Conservation (phyloP, 2,888 invertebrate species). For the Drosophila anomalata region DNA sequence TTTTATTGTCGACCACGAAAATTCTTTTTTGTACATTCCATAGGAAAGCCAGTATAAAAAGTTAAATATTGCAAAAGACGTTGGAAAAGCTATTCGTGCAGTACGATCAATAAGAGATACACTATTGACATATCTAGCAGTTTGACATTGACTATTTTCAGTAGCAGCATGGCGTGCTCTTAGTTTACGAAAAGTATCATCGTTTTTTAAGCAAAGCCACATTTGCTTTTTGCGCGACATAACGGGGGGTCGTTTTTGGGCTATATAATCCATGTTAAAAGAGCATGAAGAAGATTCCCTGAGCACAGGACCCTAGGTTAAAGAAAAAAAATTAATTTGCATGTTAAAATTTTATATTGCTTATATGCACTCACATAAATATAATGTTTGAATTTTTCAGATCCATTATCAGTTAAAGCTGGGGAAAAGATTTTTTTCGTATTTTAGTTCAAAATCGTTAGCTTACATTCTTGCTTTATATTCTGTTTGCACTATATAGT, state of each 20-base stretch:
- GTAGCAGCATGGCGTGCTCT: slow-evolving; percentile 89
- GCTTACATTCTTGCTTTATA: neutral
- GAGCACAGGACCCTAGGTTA: neutral
- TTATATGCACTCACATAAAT: neutral
- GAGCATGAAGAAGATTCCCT: slow-evolving; percentile 81
- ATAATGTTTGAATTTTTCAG: neutral
- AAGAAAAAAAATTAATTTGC: neutral
- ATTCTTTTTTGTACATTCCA: slow-evolving; percentile 88
- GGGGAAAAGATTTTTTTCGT: neutral
- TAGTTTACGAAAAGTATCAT: slow-evolving; percentile 90
- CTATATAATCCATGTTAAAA: slow-evolving; percentile 91
- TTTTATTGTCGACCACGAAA: slow-evolving; percentile 79
- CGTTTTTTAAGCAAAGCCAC: slow-evolving; percentile 91
- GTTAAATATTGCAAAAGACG: slow-evolving; percentile 93
- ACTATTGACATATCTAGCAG: slow-evolving; percentile 90
- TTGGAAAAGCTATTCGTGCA: slow-evolving; percentile 92
- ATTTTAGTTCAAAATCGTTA: neutral
- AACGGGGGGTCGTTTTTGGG: slow-evolving; percentile 90
- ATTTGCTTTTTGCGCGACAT: slow-evolving; percentile 92
- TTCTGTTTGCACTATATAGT: neutral
- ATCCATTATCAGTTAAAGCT: neutral
- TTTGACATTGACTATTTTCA: slow-evolving; percentile 68
- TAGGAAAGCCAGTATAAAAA: slow-evolving; percentile 95
- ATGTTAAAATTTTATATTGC: neutral
- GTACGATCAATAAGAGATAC: slow-evolving; percentile 93